Conservation (phyloP, 2,888 invertebrate genomes). For the Hirudinaria manillensis region DNA sequence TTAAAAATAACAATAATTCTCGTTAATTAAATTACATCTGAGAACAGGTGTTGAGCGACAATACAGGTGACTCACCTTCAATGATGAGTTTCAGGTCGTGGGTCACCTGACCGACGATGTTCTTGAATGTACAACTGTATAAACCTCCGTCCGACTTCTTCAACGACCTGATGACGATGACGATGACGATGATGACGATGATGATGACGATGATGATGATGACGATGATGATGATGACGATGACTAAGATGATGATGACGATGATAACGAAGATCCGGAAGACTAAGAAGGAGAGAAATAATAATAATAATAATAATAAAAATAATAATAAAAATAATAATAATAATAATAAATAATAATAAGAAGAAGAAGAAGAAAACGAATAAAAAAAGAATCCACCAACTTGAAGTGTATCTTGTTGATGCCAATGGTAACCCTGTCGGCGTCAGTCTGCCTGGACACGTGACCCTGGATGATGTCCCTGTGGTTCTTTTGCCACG, state of each 20-base stretch:
- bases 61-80: slow-evolving; percentile 62
- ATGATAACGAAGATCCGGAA: background rate
- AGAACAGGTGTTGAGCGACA: background rate
- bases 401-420: slow-evolving; percentile 60
- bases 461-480: slow-evolving; percentile 23
- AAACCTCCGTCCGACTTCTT: slow-evolving; percentile 90
- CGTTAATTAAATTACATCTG: too few relatives aligned
- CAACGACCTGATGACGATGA: slow-evolving; percentile 61
- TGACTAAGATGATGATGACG: slow-evolving; percentile 27
- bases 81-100: slow-evolving; percentile 92
- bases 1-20: background rate
- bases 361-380: background rate
- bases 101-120: slow-evolving; percentile 90
- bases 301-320: slow-evolving; percentile 17
- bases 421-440: slow-evolving; percentile 34
- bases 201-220: slow-evolving; percentile 24
- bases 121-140: slow-evolving; percentile 89
- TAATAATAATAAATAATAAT: slow-evolving; percentile 11
- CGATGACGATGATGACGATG: background rate
- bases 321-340: slow-evolving; percentile 20
- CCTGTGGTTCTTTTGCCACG: slow-evolving; percentile 76
- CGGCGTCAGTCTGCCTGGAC: background rate
- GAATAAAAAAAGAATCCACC: background rate
- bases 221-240: slow-evolving; percentile 28
- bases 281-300: background rate